These are phyloP conservation scores for Chloroceryle inda DNA, from an alignment of 2,797 vertebrate genomes.

Conservation along the genomic window DNA sequence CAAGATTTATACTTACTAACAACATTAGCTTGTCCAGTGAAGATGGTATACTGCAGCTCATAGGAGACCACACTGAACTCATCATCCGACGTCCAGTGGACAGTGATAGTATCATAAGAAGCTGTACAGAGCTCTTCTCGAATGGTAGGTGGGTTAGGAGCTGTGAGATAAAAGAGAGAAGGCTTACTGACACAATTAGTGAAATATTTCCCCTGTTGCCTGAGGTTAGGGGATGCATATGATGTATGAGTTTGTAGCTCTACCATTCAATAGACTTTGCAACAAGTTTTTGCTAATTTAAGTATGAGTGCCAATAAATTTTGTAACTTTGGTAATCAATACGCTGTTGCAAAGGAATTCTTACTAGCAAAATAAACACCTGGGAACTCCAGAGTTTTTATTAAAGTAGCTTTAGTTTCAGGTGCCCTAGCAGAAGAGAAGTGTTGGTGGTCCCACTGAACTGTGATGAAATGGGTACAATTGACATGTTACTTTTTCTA, in stretches of 20 bases:
- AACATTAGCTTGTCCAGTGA: constrained; percentile 95
- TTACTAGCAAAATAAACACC: background rate
- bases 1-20: constrained; percentile 90
- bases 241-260: background rate
- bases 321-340: background rate
- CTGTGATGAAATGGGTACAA: background rate
- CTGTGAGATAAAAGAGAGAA: constrained; percentile 76
- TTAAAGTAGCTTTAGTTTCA: background rate
- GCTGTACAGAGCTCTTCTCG: constrained; percentile 98
- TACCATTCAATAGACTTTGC: background rate
- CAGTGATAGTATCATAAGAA: constrained; percentile 97
- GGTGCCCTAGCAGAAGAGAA: background rate
- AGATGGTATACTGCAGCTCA: constrained; percentile 97
- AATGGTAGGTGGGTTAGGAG: constrained; percentile 93
- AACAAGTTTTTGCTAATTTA: background rate
- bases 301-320: background rate
- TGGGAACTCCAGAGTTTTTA: background rate
- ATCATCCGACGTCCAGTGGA: constrained; percentile 97
- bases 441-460: background rate
- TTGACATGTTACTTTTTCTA: background rate
- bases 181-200: background rate
- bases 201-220: background rate
- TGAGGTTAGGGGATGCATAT: background rate
- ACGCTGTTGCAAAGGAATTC: background rate
- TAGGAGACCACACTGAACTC: constrained; percentile 98